Evolutionary conservation across 2,113 vertebrate genomes (phyloP), one percentile per base, ranked within the genome.

Genomic region (Hemiprocne comata): DNA sequence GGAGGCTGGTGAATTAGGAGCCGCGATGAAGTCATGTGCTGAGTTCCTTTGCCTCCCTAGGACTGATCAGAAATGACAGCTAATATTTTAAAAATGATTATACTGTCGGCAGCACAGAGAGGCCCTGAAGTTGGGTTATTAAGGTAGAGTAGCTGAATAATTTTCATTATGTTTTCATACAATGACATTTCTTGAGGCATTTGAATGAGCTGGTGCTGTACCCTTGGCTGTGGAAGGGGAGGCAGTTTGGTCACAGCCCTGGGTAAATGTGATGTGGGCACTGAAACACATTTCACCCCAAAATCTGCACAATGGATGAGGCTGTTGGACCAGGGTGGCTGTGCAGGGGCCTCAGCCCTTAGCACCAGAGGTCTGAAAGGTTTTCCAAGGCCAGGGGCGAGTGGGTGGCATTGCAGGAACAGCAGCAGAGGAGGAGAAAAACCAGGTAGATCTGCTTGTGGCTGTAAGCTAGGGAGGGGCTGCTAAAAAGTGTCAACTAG

Each of bases 121-220:
- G 69, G 92, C 78, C 94, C 77, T 7, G 20, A 40, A 77, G 42
- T 82, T 42, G 84, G 90, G 84, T 97, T 96, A 96, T 97, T 97
- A 95, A 93, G 96, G 94, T 74, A 95, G 96, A 97, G 96, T 94
- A 94, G 89, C 93, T 42, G 97, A 94, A 88, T 93, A 94, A 95
- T 95, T 97, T 96, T 94, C 95, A 92, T 87, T 84, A 89, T 83
- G 20, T 95, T 91, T 95, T 93, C 91, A 51, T 84, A 65, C 70
- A 75, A 82, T 10, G 64, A 21, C 65, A 29, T 90, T 93, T 93
- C 97, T 86, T 50, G 60, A 86, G 97, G 93, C 83, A 90, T 89
- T 57, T 26, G 80, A 75, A 71, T 14, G 76, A 95, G 90, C 70
- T 26, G 74, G 69, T 70, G 89, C 89, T 7, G 40, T 26, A 15